Percentiles rank a stretch among this genome's conserved stretches.
phyloP scores from a whole-genome alignment of 2,888 invertebrate species.

The Opisthograptis luteolata region DNA sequence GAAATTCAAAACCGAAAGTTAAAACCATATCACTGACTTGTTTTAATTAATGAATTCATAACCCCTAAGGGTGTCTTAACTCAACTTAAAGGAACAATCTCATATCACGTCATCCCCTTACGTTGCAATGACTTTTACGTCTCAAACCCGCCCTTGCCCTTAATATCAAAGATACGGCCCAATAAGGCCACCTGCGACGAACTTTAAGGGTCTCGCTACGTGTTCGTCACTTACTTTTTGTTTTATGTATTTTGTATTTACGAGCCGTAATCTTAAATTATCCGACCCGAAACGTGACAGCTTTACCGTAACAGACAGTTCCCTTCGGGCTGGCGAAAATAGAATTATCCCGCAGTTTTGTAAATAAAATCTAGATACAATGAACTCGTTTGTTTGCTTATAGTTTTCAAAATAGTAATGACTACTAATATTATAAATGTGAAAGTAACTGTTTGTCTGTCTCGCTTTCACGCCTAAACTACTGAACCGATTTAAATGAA shows the following conservation, averaged over 20 bases:
- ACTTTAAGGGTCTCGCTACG: conserved; percentile 45
- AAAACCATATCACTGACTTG: background rate
- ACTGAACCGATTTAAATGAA: too few species aligned
- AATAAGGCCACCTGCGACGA: conserved; percentile 41
- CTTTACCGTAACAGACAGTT: conserved; percentile 44
- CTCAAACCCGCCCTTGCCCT: conserved; percentile 28
- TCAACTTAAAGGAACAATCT: conserved; percentile 24
- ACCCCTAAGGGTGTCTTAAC: conserved; percentile 22
- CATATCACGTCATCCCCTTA: conserved; percentile 27
- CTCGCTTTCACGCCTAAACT: too few species aligned
- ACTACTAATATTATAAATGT: too few species aligned
- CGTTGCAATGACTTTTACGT: conserved; percentile 34
- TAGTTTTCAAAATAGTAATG: too few species aligned
- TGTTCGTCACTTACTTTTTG: conserved; percentile 50
- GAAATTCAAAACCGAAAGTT: background rate
- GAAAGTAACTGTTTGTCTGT: too few species aligned
- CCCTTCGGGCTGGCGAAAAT: conserved; percentile 27
- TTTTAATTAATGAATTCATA: conserved; percentile 23
- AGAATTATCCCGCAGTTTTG: conserved; percentile 30
- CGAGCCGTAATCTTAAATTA: conserved; percentile 56
- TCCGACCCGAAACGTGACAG: conserved; percentile 56
- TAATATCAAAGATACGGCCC: conserved; percentile 38
- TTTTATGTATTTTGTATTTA: conserved; percentile 55
- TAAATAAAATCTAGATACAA: conserved; percentile 29
- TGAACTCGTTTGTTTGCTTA: too few species aligned